These are phyloP conservation scores for Phocides pigmalion DNA, from an alignment of 1,140 invertebrate genomes.

Conservation along the genomic window DNA sequence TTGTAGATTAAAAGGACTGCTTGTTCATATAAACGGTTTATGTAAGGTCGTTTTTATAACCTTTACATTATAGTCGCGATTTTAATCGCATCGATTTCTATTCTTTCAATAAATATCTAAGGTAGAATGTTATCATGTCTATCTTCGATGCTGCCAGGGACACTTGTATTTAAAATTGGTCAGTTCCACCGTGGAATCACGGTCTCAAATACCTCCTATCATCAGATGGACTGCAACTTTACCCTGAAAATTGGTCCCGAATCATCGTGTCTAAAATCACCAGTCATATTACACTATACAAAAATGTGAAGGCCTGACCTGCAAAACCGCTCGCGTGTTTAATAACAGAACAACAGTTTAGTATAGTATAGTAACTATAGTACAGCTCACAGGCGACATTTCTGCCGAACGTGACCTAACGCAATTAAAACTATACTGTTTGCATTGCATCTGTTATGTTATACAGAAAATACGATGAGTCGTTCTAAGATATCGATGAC, in stretches of 20 bases:
- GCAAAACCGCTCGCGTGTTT: background rate
- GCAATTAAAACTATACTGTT: slow-evolving; percentile 10
- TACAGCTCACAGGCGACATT: slow-evolving; percentile 3
- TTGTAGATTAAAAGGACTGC: background rate
- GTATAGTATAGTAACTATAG: background rate
- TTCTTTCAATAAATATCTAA: no score
- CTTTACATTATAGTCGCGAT: no score
- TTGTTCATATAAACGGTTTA: background rate
- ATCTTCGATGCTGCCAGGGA: no score
- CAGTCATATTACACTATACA: background rate
- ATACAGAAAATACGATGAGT: background rate
- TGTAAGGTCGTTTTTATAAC: background rate
- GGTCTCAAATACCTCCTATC: no score
- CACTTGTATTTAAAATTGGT: no score
- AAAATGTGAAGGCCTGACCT: background rate
- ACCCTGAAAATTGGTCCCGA: no score
- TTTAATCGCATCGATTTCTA: no score
- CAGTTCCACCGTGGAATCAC: no score
- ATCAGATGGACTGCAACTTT: no score
- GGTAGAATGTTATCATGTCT: no score
- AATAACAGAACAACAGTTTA: background rate
- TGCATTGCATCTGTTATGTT: background rate
- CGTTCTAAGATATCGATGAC: slow-evolving; percentile 13
- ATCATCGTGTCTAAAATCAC: no score
- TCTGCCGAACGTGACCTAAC: slow-evolving; percentile 8